phyloP scores from a whole-genome alignment of 2,113 vertebrate species.

The Hoplias malabaricus region DNA sequence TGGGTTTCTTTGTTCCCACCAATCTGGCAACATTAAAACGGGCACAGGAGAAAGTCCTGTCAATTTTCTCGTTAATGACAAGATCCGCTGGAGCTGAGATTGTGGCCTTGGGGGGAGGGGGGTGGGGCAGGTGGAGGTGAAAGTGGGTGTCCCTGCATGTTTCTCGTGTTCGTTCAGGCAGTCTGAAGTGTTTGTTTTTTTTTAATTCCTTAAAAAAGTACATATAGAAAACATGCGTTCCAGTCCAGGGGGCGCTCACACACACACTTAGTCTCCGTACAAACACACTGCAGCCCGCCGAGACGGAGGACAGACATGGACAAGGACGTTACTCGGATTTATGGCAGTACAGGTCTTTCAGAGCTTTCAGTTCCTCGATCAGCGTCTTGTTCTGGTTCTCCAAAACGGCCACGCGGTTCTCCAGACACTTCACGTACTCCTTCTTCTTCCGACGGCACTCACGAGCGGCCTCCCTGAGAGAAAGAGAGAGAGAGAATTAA shows the following conservation, averaged over 20 bases:
- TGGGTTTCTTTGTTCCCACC: neutral
- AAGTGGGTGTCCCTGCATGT: neutral
- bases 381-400: slow-evolving; percentile 99
- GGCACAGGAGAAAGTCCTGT: neutral
- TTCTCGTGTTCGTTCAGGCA: slow-evolving; percentile 36
- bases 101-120: slow-evolving; percentile 9
- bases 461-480: slow-evolving; percentile 92
- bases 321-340: slow-evolving; percentile 87
- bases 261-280: slow-evolving; percentile 26
- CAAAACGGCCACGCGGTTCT: slow-evolving; percentile 96
- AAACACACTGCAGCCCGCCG: slow-evolving; percentile 1
- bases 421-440: slow-evolving; percentile 97
- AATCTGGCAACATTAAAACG: neutral
- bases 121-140: no score
- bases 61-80: slow-evolving; percentile 3
- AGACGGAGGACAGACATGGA: neutral
- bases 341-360: slow-evolving; percentile 99
- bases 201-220: slow-evolving; percentile 32
- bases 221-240: slow-evolving; percentile 52
- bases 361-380: slow-evolving; percentile 98
- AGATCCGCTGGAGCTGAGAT: slow-evolving; percentile 12
- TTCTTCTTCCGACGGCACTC: slow-evolving; percentile 99
- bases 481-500: neutral
- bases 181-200: slow-evolving; percentile 31
- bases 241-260: slow-evolving; percentile 12